Base-by-base conservation (phyloP, 2,113 vertebrate species). In the Etheostoma cragini region DNA sequence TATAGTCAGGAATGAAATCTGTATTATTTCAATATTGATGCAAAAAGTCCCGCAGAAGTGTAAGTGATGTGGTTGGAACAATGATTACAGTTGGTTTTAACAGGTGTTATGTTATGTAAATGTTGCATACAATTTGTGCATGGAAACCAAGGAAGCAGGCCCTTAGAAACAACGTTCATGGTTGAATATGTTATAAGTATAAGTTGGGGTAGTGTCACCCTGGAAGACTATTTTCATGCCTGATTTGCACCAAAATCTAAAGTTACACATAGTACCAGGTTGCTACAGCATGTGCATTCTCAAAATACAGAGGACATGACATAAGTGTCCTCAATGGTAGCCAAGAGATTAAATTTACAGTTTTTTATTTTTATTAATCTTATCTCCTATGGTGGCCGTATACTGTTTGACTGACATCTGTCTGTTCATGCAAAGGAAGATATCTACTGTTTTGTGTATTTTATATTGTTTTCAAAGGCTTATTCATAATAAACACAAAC, bases 401-500 rank as follows among this genome's bases (percentile, higher is more conserved):
- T 22, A 16, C 47, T 71, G 52, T 66, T 30, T 62, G 11, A 57
- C 16, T 8, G 10, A 35, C 42, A 72, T 0, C 6, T 49, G 24
- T 53, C 11, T 38, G 12, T 49, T 21, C n/a, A 76, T 60, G 30
- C 22, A 72, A 33, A 73, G 15, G 1, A 54, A 22, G 0, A 1
- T 22, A 47, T 57, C 16, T 62, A 62, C 21, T 70, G 26, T 26
- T 2, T 16, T 50, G 16, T 58, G 42, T 21, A 24, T 26, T 19
- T 8, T 81, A n/a, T 58, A 19, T 80, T 47, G 4, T 58, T 53
- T 62, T 57, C 50, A 53, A 17, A 81, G 16, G 30, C 76, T 83
- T 83, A 61, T 81, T 78, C 10, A 71, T 47, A 53, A 77, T 65
- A 70, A 86, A 75, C 4, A 76, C 58, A 88, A 60, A 30, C 26